Evolutionary conservation across 2,888 invertebrate species (phyloP), one percentile per base, ranked within the genome.

Genomic region (Mythimna lalbum): DNA sequence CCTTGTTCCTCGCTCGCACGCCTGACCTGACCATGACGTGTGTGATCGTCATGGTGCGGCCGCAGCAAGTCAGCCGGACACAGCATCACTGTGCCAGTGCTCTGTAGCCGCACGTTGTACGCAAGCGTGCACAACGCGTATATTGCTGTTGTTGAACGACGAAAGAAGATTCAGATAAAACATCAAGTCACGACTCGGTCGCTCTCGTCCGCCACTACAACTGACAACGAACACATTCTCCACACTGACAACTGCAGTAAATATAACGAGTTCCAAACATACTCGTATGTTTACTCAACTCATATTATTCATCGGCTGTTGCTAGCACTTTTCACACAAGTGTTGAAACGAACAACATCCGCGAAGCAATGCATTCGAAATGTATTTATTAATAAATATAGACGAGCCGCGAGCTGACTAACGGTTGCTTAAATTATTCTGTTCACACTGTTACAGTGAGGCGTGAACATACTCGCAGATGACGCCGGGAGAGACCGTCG

Each of bases 321-420:
- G 43, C 78, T 63, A 67, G 57, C 69, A 64, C 61, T 69, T 59
- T 69, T 75, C 69, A 70, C 74, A 36, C 23, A 55, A 74, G 67
- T 79, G 75, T 75, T 74, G 75, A 78, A 74, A 78, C 69, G 63
- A 67, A 67, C 61, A 64, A 63, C 70, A 76, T 79, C 73, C 64
- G 63, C 56, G 39, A 64, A 62, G 65, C 59, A 63, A 69, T 61
- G 71, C 60, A 79, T 70, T 73, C 49, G 53, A 74, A 74, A 67
- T 63, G 61, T 69, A 68, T 79, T 74, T 69, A 68, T 71, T 75
- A 62, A 69, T 79, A 69, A 81, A 73, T 78, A 78, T 69, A 73
- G 73, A 63, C 69, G 63, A 78, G 47, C 64, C 47, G 62, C 68
- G 68, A 64, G 59, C 64, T 63, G 63, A 78, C 33, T 63, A 77